Conservation (phyloP, 2,888 invertebrate genomes). For the Philereme vetulata region DNA sequence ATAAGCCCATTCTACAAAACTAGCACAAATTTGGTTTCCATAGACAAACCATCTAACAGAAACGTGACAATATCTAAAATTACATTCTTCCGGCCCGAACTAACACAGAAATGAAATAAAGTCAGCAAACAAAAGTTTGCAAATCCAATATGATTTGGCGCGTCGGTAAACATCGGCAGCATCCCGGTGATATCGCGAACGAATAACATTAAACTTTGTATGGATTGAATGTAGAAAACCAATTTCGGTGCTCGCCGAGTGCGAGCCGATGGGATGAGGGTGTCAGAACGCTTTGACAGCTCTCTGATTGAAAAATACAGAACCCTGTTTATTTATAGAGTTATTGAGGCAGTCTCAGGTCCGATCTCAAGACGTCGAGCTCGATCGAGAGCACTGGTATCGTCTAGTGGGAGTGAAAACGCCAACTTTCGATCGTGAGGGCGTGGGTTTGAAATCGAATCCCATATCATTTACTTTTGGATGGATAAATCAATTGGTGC, state of each 20-base stretch:
- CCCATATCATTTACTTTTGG: no score
- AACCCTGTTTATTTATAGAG: slow-evolving; percentile 84
- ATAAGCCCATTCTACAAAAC: no score
- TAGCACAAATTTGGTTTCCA: no score
- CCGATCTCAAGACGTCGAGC: slow-evolving; percentile 29
- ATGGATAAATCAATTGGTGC: no score
- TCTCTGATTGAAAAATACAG: slow-evolving; percentile 86
- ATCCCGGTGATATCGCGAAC: slow-evolving; percentile 84
- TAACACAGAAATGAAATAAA: slow-evolving; percentile 83
- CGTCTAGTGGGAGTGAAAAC: no score
- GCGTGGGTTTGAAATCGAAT: no score
- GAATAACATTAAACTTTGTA: slow-evolving; percentile 85
- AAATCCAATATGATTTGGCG: slow-evolving; percentile 84
- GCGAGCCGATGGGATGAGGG: slow-evolving; percentile 85
- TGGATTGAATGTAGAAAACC: slow-evolving; percentile 85
- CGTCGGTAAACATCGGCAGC: slow-evolving; percentile 84
- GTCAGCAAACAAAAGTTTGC: slow-evolving; percentile 84
- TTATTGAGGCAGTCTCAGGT: slow-evolving; percentile 58
- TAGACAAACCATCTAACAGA: slow-evolving; percentile 15
- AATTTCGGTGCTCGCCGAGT: slow-evolving; percentile 84
- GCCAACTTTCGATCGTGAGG: no score
- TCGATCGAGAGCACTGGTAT: neutral
- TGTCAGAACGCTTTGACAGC: slow-evolving; percentile 86
- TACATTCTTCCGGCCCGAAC: slow-evolving; percentile 79
- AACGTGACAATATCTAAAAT: slow-evolving; percentile 73